These are phyloP conservation scores for Macrosteles quadrilineatus DNA, from an alignment of 1,140 invertebrate genomes.

Conservation along the genomic window DNA sequence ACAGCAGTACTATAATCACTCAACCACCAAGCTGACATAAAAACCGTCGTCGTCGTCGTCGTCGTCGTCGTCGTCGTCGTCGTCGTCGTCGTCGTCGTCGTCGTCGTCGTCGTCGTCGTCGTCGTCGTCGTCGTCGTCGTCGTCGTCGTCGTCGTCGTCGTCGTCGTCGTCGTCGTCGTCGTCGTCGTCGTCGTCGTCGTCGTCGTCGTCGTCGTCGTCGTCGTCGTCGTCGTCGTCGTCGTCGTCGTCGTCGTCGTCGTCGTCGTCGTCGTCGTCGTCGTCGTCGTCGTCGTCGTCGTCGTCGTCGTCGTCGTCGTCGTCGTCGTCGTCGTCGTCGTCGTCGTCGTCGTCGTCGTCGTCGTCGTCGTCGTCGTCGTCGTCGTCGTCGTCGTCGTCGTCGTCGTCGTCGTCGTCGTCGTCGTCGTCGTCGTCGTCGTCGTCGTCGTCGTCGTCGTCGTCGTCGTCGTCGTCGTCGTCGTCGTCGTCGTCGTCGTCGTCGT, in stretches of 20 bases:
- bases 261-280: conserved; percentile 12
- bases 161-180: conserved; percentile 8
- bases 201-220: conserved; percentile 17
- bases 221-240: conserved; percentile 17
- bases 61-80: background rate
- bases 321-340: conserved; percentile 19
- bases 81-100: background rate
- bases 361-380: too few relatives aligned
- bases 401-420: too few relatives aligned
- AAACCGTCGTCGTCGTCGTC: too few relatives aligned
- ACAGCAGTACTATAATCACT: too few relatives aligned
- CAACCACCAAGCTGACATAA: too few relatives aligned
- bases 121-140: too few relatives aligned
- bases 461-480: too few relatives aligned
- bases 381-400: too few relatives aligned
- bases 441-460: too few relatives aligned
- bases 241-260: conserved; percentile 19
- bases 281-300: conserved; percentile 6
- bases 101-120: background rate
- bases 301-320: background rate
- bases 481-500: too few relatives aligned
- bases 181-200: conserved; percentile 19
- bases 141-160: too few relatives aligned
- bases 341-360: conserved; percentile 12
- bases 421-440: too few relatives aligned